Evolutionary conservation across 2,113 vertebrate species (phyloP).

Genomic region (Panurus biarmicus): DNA sequence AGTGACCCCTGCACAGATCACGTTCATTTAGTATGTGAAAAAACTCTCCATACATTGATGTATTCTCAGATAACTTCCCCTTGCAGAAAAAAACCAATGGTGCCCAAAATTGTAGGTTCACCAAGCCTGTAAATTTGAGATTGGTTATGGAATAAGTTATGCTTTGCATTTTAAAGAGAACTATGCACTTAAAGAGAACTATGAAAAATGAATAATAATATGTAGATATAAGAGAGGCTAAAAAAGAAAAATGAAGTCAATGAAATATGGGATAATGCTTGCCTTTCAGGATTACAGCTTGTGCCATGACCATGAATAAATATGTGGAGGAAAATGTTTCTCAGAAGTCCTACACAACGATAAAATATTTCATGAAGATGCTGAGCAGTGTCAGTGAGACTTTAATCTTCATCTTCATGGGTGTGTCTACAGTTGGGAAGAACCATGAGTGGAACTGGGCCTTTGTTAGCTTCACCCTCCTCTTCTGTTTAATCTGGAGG

Average conservation of each 20-base stretch:
- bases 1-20: neutral
- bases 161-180: neutral
- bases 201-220: neutral
- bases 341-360: conserved; percentile 92
- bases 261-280: neutral
- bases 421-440: conserved; percentile 90
- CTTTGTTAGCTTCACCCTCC: conserved; percentile 89
- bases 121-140: neutral
- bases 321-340: conserved; percentile 96
- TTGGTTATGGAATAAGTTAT: neutral
- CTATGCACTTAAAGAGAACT: neutral
- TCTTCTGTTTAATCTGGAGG: conserved; percentile 90
- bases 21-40: neutral
- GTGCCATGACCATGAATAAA: conserved; percentile 96
- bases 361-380: conserved; percentile 97
- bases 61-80: neutral
- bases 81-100: accelerated
- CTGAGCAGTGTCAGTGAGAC: conserved; percentile 93
- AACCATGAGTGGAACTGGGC: conserved; percentile 97
- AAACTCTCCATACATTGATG: neutral
- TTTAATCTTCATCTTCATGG: conserved; percentile 97
- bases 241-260: neutral
- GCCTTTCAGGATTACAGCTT: conserved; percentile 84
- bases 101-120: neutral
- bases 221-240: neutral